A percentile compares a stretch with the other conserved stretches of the same genome.
Evolutionary conservation across 2,113 vertebrate species (phyloP).

Genomic region (Chunga burmeisteri): DNA sequence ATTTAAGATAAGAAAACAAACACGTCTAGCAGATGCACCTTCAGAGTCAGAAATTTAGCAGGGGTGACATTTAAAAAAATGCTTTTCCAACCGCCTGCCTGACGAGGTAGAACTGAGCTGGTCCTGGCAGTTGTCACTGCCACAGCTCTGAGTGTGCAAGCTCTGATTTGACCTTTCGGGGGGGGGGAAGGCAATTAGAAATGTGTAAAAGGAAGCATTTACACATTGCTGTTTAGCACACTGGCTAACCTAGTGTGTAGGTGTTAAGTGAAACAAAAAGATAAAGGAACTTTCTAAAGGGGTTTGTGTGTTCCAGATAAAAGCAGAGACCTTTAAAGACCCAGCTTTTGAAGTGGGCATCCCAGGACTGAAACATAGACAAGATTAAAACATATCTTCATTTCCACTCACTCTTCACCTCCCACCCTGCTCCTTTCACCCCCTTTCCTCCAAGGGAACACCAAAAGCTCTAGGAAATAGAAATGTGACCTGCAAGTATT

Average conservation of each 20-base stretch:
- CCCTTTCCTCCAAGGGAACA: background rate
- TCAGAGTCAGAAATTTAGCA: background rate
- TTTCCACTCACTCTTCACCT: background rate
- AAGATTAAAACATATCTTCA: background rate
- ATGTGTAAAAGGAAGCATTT: constrained; percentile 59
- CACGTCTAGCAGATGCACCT: background rate
- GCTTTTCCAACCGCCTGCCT: background rate
- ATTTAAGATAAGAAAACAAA: constrained; percentile 18
- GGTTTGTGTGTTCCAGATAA: constrained; percentile 62
- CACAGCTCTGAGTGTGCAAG: background rate
- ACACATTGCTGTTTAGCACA: constrained; percentile 20
- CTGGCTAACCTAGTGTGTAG: constrained; percentile 51
- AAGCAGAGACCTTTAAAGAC: constrained; percentile 65
- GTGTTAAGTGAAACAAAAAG: constrained; percentile 60
- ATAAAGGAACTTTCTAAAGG: constrained; percentile 60
- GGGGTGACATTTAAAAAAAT: background rate
- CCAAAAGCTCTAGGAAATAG: background rate
- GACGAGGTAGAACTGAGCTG: background rate
- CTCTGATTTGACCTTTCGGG: constrained; percentile 22
- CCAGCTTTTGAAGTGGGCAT: constrained; percentile 60
- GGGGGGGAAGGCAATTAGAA: constrained; percentile 20
- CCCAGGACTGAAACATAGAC: background rate
- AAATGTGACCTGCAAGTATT: background rate
- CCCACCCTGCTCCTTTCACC: background rate
- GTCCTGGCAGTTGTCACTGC: background rate